phyloP scores from a whole-genome alignment of 2,888 invertebrate genomes.

The Diadegma fenestrale region DNA sequence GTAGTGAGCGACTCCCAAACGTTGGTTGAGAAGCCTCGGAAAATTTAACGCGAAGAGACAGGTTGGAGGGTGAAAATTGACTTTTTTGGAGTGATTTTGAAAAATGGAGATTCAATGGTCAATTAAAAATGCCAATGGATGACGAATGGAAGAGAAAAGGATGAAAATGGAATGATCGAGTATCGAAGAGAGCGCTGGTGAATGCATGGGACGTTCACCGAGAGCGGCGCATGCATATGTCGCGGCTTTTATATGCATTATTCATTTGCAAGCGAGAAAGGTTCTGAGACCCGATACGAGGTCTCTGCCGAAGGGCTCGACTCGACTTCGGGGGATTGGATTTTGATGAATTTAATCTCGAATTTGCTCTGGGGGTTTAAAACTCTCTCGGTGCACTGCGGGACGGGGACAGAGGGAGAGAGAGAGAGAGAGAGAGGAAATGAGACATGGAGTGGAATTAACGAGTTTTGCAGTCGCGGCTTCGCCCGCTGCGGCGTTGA shows the following conservation, averaged over 20 bases:
- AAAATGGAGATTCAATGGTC: not conserved
- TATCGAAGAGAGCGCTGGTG: slow-evolving; percentile 6
- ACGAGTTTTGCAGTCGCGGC: slow-evolving; percentile 76
- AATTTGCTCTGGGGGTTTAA: slow-evolving; percentile 72
- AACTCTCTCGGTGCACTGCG: slow-evolving; percentile 44
- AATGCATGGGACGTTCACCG: not conserved
- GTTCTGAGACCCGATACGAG: slow-evolving; percentile 75
- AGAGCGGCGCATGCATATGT: slow-evolving; percentile 48
- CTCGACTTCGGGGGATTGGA: slow-evolving; percentile 79
- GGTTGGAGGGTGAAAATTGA: too few relatives aligned
- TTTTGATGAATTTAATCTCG: slow-evolving; percentile 85
- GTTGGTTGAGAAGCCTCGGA: too few relatives aligned
- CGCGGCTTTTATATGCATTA: slow-evolving; percentile 64
- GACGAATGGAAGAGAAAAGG: not conserved
- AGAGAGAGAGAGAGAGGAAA: slow-evolving; percentile 19
- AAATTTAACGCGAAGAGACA: too few relatives aligned
- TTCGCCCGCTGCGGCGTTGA: slow-evolving; percentile 32
- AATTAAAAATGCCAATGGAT: not conserved
- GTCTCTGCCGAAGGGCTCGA: slow-evolving; percentile 79
- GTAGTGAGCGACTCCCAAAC: too few relatives aligned
- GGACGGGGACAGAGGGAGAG: not conserved
- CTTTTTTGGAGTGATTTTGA: too few relatives aligned
- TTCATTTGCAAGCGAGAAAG: slow-evolving; percentile 69
- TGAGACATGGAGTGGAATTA: slow-evolving; percentile 76
- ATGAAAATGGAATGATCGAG: slow-evolving; percentile 10